Percentiles rank a stretch among this genome's conserved stretches.
These are phyloP conservation scores for Epinephelus fuscoguttatus DNA, from an alignment of 2,113 vertebrate species.

Conservation along the genomic window DNA sequence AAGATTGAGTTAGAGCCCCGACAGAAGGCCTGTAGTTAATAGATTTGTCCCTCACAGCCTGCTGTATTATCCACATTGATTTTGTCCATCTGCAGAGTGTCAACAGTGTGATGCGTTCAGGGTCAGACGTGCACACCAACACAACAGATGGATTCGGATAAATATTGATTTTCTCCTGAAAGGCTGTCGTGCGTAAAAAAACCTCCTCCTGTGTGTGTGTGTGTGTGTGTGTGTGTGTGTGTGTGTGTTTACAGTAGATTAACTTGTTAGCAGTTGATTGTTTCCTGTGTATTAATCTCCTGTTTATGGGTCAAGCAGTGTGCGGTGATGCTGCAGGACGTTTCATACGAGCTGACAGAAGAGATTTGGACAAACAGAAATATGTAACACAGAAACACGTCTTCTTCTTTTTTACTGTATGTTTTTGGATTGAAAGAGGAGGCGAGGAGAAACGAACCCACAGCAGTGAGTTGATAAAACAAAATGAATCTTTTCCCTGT, in stretches of 20 bases:
- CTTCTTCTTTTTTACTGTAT: not conserved
- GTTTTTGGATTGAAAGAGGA: not conserved
- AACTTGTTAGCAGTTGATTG: constrained; percentile 1
- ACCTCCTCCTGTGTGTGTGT: constrained; percentile 17
- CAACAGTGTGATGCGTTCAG: constrained; percentile 18
- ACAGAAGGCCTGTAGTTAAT: not conserved
- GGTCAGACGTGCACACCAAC: constrained; percentile 8
- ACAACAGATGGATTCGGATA: constrained; percentile 33
- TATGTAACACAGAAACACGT: not conserved
- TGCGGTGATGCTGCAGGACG: accelerated
- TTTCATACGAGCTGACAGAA: not conserved
- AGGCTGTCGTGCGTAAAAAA: constrained; percentile 16
- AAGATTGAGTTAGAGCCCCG: not conserved
- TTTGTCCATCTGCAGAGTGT: constrained; percentile 39
- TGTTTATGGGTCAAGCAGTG: not conserved
- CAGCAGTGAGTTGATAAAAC: constrained; percentile 14
- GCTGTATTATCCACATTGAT: constrained; percentile 15
- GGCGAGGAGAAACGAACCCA: not conserved
- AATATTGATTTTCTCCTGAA: constrained; percentile 57
- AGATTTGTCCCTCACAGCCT: not conserved
- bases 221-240: not conserved
- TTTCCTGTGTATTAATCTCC: constrained; percentile 39
- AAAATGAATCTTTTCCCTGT: no score
- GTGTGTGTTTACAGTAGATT: constrained; percentile 34
- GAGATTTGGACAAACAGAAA: not conserved